A percentile compares a stretch with the other conserved stretches of the same genome.
phyloP scores from a whole-genome alignment of 2,888 invertebrate genomes.

The Coecobrya sp. region DNA sequence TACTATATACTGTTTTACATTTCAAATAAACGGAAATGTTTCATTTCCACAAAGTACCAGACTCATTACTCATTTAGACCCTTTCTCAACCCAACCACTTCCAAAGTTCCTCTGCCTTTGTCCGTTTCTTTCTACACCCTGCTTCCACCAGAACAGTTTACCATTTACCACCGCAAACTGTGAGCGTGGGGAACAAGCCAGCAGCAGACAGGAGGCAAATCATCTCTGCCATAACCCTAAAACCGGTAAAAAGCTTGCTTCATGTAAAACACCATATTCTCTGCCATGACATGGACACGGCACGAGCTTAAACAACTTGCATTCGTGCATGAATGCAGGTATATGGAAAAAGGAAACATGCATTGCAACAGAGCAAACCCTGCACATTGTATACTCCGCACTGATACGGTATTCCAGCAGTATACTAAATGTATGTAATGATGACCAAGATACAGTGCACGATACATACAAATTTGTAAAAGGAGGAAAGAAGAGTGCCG shows the following conservation, averaged over 20 bases:
- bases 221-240: constrained; percentile 46
- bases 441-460: constrained; percentile 27
- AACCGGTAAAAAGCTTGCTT: constrained; percentile 16
- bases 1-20: background rate
- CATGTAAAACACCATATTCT: constrained; percentile 64
- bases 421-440: background rate
- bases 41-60: constrained; percentile 80
- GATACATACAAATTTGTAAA: constrained; percentile 23
- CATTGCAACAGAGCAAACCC: background rate
- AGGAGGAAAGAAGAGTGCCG: background rate
- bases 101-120: constrained; percentile 23
- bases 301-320: constrained; percentile 28
- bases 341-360: background rate
- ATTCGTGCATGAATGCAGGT: constrained; percentile 25
- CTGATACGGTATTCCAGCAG: background rate
- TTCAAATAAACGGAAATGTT: constrained; percentile 72
- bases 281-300: constrained; percentile 44
- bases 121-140: constrained; percentile 19
- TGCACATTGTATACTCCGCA: background rate
- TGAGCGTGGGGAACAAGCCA: constrained; percentile 26
- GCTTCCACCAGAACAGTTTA: constrained; percentile 7
- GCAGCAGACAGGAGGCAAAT: constrained; percentile 46
- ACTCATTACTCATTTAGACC: constrained; percentile 78
- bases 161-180: constrained; percentile 41
- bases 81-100: constrained; percentile 63